Conservation (phyloP, 2,797 vertebrate genomes). For the Periophthalmus magnuspinnatus region DNA sequence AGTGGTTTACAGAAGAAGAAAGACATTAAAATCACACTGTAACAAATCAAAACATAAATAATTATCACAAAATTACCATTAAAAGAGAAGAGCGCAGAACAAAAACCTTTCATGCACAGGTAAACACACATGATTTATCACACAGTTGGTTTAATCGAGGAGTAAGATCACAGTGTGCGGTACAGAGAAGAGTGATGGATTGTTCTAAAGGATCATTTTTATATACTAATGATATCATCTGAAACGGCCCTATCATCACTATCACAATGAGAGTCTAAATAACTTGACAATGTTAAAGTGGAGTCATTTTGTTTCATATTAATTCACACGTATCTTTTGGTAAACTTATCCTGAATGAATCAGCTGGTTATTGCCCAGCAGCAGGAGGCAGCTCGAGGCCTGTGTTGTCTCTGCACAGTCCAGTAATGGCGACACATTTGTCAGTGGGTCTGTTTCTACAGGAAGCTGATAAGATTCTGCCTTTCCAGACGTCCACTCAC, state of each 20-base stretch:
- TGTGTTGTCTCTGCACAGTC: slow-evolving; percentile 47
- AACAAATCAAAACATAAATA: too few relatives aligned
- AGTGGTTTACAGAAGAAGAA: too few relatives aligned
- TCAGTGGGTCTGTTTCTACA: slow-evolving; percentile 57
- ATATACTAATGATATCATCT: slow-evolving; percentile 4
- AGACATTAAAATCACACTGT: too few relatives aligned
- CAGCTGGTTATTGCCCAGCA: slow-evolving; percentile 8
- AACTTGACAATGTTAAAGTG: slow-evolving; percentile 1
- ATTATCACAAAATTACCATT: too few relatives aligned
- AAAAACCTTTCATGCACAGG: too few relatives aligned
- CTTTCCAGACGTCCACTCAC: slow-evolving; percentile 47
- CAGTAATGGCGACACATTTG: slow-evolving; percentile 53
- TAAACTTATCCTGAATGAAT: slow-evolving; percentile 3
- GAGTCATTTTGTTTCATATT: too few relatives aligned
- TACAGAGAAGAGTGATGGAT: neutral
- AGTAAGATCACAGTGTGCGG: neutral
- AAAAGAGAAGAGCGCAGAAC: too few relatives aligned
- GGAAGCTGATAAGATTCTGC: slow-evolving; percentile 66
- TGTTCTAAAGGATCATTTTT: neutral
- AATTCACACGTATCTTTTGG: neutral
- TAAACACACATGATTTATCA: neutral
- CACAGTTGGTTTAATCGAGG: neutral
- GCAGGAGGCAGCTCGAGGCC: slow-evolving; percentile 29
- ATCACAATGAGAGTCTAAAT: neutral
- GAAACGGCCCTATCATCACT: neutral